These are phyloP conservation scores for Carcina quercana DNA, from an alignment of 2,888 invertebrate genomes.

Conservation along the genomic window DNA sequence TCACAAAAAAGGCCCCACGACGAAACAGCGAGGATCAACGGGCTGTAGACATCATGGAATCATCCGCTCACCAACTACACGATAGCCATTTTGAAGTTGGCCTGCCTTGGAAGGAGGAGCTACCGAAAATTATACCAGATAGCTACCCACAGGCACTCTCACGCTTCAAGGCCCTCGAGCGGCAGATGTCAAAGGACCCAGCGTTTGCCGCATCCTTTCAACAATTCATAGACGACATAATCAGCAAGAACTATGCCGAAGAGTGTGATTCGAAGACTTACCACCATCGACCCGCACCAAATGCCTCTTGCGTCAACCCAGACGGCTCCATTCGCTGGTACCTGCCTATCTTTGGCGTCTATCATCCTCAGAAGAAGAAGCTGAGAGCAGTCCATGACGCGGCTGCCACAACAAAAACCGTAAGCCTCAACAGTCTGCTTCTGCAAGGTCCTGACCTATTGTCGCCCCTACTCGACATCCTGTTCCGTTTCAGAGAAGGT, in stretches of 20 bases:
- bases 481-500: conserved; percentile 18
- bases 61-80: not conserved
- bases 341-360: conserved; percentile 5
- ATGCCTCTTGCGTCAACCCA: too few species aligned
- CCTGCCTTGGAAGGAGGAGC: not conserved
- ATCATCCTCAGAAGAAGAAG: conserved; percentile 11
- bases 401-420: conserved; percentile 18
- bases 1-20: not conserved
- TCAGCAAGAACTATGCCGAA: not conserved
- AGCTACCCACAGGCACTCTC: not conserved
- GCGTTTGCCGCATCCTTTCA: not conserved
- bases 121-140: not conserved
- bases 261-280: not conserved
- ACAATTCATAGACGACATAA: not conserved
- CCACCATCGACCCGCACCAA: too few species aligned
- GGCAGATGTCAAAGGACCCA: not conserved
- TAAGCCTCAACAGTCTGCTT: conserved; percentile 23
- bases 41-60: not conserved
- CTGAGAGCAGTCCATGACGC: conserved; percentile 28
- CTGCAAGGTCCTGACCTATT: conserved; percentile 25
- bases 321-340: conserved; percentile 2
- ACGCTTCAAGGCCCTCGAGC: not conserved
- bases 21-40: too few species aligned
- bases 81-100: not conserved
- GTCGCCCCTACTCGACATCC: conserved; percentile 19